Evolutionary conservation across 2,888 invertebrate genomes (phyloP).

Genomic region (Pristionchus exspectatus): DNA sequence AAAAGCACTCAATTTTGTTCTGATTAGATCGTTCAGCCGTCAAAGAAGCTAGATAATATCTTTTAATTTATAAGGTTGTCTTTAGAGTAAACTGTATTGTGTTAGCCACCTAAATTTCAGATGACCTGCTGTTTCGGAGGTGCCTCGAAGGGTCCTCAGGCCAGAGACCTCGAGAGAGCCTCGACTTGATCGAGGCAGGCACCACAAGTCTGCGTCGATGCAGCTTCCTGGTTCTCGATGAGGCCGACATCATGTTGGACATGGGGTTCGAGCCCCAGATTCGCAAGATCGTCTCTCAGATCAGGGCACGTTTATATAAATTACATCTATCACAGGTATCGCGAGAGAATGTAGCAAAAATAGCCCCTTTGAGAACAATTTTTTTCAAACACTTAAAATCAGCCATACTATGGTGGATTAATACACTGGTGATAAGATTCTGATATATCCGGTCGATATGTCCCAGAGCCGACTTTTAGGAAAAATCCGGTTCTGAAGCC

Average conservation of each 20-base stretch:
- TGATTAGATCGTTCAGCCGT: constrained; percentile 45
- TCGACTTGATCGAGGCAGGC: constrained; percentile 81
- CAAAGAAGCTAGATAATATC: constrained; percentile 31
- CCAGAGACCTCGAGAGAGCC: constrained; percentile 81
- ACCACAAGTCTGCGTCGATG: constrained; percentile 85
- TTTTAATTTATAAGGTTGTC: neutral
- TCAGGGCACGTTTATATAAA: constrained; percentile 81
- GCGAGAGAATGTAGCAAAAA: no score
- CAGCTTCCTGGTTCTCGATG: constrained; percentile 85
- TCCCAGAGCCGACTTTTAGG: no score
- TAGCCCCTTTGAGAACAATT: no score
- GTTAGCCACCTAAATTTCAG: constrained; percentile 79
- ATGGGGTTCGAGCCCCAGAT: constrained; percentile 83
- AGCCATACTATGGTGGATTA: no score
- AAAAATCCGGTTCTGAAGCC: no score
- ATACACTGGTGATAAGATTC: no score
- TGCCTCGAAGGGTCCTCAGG: constrained; percentile 93
- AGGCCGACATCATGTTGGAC: constrained; percentile 86
- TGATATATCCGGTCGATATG: no score
- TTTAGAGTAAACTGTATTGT: neutral
- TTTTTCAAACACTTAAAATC: no score
- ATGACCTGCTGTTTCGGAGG: constrained; percentile 98
- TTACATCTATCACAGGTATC: no score
- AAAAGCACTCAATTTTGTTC: constrained; percentile 48
- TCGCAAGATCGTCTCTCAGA: constrained; percentile 81